Evolutionary conservation across 2,797 vertebrate species (phyloP).

Genomic region (Mallotus villosus): DNA sequence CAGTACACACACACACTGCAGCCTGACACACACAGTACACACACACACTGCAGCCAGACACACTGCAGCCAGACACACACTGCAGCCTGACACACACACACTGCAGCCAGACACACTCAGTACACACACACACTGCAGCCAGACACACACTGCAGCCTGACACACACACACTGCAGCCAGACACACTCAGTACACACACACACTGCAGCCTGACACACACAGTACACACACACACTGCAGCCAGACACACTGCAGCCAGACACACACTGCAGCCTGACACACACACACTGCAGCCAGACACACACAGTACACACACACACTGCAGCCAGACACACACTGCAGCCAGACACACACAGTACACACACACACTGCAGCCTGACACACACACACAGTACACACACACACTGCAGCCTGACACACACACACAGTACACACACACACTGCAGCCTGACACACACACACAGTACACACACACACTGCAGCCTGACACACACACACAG

Average conservation of each 20-base stretch:
- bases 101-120: no score
- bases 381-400: no score
- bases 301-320: no score
- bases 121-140: slow-evolving; percentile 30
- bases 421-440: no score
- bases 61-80: slow-evolving; percentile 24
- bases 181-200: no score
- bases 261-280: slow-evolving; percentile 32
- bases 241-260: slow-evolving; percentile 30
- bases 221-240: slow-evolving; percentile 27
- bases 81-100: slow-evolving; percentile 31
- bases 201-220: no score
- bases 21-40: no score
- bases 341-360: no score
- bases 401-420: slow-evolving; percentile 35
- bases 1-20: slow-evolving; percentile 22
- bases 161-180: slow-evolving; percentile 30
- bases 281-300: slow-evolving; percentile 30
- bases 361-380: slow-evolving; percentile 30
- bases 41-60: slow-evolving; percentile 23
- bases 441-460: no score
- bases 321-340: slow-evolving; percentile 33
- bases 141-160: slow-evolving; percentile 30
- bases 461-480: slow-evolving; percentile 10
- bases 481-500: no score